These are phyloP conservation scores for Herpailurus yagouaroundi DNA, from an alignment of 2,113 vertebrate species.

Conservation along the genomic window DNA sequence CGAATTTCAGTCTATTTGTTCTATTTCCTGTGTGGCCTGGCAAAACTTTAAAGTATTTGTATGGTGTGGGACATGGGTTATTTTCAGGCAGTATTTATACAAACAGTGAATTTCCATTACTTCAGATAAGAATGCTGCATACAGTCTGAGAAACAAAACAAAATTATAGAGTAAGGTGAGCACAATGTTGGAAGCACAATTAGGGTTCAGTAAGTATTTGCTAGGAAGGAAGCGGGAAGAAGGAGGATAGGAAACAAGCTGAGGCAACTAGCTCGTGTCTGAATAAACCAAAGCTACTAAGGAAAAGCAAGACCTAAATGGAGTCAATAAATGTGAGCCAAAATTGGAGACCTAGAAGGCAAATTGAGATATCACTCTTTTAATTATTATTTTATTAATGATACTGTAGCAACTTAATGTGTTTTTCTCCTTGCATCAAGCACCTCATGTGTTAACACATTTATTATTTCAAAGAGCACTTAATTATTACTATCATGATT, in stretches of 20 bases:
- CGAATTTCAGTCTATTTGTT: background rate
- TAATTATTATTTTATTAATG: slow-evolving; percentile 70
- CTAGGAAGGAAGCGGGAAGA: background rate
- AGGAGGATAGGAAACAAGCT: background rate
- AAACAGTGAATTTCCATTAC: background rate
- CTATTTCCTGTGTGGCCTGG: background rate
- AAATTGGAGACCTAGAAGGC: slow-evolving; percentile 14
- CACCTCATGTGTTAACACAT: slow-evolving; percentile 61
- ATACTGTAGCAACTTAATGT: slow-evolving; percentile 60
- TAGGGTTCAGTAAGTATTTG: background rate
- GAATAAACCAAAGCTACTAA: background rate
- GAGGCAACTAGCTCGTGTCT: background rate
- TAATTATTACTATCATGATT: slow-evolving; percentile 62
- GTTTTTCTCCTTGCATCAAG: slow-evolving; percentile 46
- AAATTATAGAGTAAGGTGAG: background rate
- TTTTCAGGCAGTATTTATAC: background rate
- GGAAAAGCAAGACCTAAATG: background rate
- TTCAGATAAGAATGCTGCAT: background rate
- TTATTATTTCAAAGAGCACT: slow-evolving; percentile 70
- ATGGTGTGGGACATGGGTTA: background rate
- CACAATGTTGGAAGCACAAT: background rate
- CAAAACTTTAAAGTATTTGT: background rate
- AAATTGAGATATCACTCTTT: slow-evolving; percentile 7
- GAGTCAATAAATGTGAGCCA: background rate
- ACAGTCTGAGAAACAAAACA: background rate